Evolutionary conservation across 1,140 invertebrate species (phyloP).

Genomic region (Drosophila setifemur): DNA sequence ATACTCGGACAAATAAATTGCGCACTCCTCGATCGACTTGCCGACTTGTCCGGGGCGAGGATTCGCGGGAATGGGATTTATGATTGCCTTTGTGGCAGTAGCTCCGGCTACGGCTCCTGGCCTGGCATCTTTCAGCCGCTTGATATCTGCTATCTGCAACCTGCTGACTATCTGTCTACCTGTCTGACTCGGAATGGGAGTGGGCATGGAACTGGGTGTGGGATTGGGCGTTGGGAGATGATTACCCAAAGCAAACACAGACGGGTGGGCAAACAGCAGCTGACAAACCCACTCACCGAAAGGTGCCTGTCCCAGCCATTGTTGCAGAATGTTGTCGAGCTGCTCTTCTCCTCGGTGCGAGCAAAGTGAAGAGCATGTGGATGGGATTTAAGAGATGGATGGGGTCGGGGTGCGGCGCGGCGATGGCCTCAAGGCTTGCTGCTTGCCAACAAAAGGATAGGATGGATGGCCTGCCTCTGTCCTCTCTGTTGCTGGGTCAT

Average conservation of each 20-base stretch:
- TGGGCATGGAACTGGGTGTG: neutral
- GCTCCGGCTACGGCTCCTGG: conserved; percentile 23
- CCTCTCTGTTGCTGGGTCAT: conserved; percentile 18
- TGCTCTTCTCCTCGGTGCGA: conserved; percentile 11
- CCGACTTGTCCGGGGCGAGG: conserved; percentile 11
- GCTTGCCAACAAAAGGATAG: conserved; percentile 57
- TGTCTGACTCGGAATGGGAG: conserved; percentile 18
- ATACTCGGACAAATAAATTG: neutral
- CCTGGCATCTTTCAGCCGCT: conserved; percentile 3
- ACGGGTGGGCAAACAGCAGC: conserved; percentile 65
- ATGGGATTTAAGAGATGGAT: neutral
- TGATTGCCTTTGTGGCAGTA: conserved; percentile 39
- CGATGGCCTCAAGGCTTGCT: conserved; percentile 72
- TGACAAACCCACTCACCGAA: conserved; percentile 26
- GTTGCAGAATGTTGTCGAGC: conserved; percentile 60
- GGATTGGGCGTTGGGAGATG: conserved; percentile 57
- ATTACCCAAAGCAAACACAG: conserved; percentile 79
- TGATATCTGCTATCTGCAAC: neutral
- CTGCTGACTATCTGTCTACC: conserved; percentile 17
- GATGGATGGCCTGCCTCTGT: conserved; percentile 32
- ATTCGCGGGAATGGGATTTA: conserved; percentile 35
- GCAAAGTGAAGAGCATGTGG: conserved; percentile 14
- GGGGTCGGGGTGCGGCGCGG: conserved; percentile 26
- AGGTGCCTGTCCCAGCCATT: conserved; percentile 33
- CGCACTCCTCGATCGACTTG: conserved; percentile 17